phyloP scores from a whole-genome alignment of 2,113 vertebrate species.

The Hippocampus zosterae region DNA sequence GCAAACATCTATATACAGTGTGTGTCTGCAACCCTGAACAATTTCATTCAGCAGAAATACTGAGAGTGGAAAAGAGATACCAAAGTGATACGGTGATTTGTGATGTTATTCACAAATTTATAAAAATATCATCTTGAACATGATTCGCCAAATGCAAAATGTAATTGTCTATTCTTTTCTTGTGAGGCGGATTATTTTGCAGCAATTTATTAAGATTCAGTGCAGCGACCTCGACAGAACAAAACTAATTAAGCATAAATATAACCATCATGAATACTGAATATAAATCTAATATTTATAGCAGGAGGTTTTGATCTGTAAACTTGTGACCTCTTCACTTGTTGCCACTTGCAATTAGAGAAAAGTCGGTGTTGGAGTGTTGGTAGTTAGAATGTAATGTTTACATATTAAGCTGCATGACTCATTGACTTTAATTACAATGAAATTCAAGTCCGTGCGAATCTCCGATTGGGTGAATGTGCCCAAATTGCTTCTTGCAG shows the following conservation, averaged over 20 bases:
- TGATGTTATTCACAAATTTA: neutral
- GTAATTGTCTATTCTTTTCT: neutral
- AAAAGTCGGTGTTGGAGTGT: neutral
- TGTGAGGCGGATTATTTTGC: neutral
- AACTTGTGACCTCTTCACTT: neutral
- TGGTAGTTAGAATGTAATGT: neutral
- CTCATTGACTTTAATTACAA: constrained; percentile 7
- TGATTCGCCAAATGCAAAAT: neutral
- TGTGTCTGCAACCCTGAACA: neutral
- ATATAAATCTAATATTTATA: neutral
- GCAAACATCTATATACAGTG: too few relatives aligned
- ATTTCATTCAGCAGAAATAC: neutral
- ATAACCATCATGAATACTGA: neutral
- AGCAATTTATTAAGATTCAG: neutral
- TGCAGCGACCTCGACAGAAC: neutral
- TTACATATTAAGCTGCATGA: neutral
- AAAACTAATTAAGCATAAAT: constrained; percentile 2
- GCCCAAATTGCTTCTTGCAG: neutral
- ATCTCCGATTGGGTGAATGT: neutral
- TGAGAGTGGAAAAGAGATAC: neutral
- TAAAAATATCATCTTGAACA: neutral
- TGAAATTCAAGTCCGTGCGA: neutral
- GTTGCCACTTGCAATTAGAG: neutral
- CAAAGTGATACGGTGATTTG: neutral
- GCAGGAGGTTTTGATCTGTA: neutral